Evolutionary conservation across 2,888 invertebrate genomes (phyloP).

Genomic region (Belgica antarctica): DNA sequence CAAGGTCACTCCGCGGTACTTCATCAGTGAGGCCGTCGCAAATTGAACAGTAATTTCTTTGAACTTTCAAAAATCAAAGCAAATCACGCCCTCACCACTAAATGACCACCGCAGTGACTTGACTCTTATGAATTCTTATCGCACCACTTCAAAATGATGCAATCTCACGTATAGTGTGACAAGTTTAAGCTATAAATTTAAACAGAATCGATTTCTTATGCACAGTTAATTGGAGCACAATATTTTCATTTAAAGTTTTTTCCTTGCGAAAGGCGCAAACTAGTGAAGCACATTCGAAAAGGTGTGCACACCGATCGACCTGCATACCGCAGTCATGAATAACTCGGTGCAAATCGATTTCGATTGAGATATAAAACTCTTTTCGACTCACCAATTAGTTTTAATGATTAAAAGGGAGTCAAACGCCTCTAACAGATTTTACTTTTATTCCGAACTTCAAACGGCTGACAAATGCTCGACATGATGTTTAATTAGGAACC

Average conservation of each 20-base stretch:
- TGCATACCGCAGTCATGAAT: not conserved
- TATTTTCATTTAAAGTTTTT: too few relatives aligned
- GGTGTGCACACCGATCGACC: constrained; percentile 5
- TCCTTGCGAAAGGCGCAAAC: not conserved
- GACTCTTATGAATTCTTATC: not conserved
- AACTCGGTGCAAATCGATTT: not conserved
- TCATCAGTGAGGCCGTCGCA: too few relatives aligned
- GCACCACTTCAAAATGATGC: not conserved
- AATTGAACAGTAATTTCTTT: too few relatives aligned
- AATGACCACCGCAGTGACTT: not conserved
- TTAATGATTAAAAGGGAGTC: too few relatives aligned
- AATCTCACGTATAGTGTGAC: not conserved
- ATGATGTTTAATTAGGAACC: not conserved
- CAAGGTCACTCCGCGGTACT: too few relatives aligned
- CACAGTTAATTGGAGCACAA: constrained; percentile 6
- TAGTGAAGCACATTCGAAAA: not conserved
- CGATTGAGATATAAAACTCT: constrained; percentile 2
- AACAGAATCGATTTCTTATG: not conserved
- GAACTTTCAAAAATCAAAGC: too few relatives aligned
- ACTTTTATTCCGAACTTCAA: too few relatives aligned
- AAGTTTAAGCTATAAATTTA: constrained; percentile 11
- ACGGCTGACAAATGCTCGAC: too few relatives aligned
- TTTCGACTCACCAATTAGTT: too few relatives aligned
- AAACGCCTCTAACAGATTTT: too few relatives aligned
- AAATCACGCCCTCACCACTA: too few relatives aligned